These are phyloP conservation scores for Salminus brasiliensis DNA, from an alignment of 2,113 vertebrate genomes.

Conservation along the genomic window DNA sequence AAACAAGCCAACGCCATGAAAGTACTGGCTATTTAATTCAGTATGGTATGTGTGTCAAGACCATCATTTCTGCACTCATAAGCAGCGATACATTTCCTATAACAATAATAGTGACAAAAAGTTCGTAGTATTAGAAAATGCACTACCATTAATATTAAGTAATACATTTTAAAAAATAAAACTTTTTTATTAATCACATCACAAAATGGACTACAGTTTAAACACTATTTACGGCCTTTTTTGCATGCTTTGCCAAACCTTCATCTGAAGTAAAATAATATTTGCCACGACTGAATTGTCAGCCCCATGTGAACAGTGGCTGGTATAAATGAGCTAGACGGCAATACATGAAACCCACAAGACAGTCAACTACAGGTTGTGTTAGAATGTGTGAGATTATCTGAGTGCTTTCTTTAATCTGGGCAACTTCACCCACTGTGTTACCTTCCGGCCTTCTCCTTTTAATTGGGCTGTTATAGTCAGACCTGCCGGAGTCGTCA, in stretches of 20 bases:
- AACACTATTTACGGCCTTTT: no score
- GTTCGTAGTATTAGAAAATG: no score
- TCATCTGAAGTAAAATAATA: not conserved
- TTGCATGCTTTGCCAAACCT: not conserved
- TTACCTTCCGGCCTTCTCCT: no score
- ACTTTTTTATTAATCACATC: no score
- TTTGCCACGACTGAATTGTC: not conserved
- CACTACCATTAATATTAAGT: no score
- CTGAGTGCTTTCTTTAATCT: no score
- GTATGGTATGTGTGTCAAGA: not conserved
- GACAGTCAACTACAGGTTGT: no score
- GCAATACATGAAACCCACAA: not conserved
- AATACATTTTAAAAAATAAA: no score
- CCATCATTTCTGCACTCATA: not conserved
- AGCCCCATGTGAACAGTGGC: not conserved
- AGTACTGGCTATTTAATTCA: not conserved
- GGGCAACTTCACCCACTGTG: not conserved
- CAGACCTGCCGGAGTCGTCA: no score
- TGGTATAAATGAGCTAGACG: not conserved
- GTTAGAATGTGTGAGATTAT: not conserved
- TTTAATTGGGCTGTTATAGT: no score
- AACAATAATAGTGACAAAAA: no score
- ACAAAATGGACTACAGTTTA: no score
- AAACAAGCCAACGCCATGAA: not conserved
- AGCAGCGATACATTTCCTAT: not conserved